These are phyloP conservation scores for Gryllus longicercus DNA, from an alignment of 2,888 invertebrate genomes.

Conservation along the genomic window DNA sequence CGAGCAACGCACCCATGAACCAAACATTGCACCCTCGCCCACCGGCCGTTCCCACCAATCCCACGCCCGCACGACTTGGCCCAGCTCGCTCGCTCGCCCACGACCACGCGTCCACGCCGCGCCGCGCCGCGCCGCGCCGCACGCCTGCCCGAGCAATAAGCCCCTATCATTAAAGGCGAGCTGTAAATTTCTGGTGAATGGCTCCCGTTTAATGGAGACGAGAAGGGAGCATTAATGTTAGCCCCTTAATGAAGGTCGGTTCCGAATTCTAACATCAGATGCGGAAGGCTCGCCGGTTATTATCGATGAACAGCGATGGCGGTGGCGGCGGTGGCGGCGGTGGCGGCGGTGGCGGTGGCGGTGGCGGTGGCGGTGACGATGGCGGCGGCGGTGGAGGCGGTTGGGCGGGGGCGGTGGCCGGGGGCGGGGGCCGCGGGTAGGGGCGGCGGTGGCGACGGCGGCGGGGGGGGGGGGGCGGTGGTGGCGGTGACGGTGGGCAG, in stretches of 20 bases:
- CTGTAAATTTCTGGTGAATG: slow-evolving; percentile 17
- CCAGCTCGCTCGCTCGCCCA: neutral
- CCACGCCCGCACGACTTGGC: neutral
- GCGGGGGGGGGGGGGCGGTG: too few species aligned
- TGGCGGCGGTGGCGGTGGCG: too few species aligned
- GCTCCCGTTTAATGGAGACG: neutral
- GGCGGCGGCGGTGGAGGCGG: too few species aligned
- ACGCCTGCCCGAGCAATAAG: neutral
- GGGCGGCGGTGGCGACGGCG: too few species aligned
- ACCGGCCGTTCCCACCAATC: too few species aligned
- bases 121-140: neutral
- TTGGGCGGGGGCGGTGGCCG: too few species aligned
- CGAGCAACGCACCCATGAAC: too few species aligned
- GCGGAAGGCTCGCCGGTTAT: neutral
- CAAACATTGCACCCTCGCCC: too few species aligned
- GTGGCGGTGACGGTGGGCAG: too few species aligned
- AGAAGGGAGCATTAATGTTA: neutral
- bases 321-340: too few species aligned
- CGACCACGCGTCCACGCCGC: neutral
- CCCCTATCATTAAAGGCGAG: neutral
- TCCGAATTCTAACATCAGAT: neutral
- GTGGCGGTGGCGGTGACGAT: too few species aligned
- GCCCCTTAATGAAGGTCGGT: slow-evolving; percentile 17
- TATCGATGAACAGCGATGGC: neutral
- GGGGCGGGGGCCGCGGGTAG: too few species aligned